Evolutionary conservation across 2,113 vertebrate species (phyloP).

Genomic region (Indicator indicator): DNA sequence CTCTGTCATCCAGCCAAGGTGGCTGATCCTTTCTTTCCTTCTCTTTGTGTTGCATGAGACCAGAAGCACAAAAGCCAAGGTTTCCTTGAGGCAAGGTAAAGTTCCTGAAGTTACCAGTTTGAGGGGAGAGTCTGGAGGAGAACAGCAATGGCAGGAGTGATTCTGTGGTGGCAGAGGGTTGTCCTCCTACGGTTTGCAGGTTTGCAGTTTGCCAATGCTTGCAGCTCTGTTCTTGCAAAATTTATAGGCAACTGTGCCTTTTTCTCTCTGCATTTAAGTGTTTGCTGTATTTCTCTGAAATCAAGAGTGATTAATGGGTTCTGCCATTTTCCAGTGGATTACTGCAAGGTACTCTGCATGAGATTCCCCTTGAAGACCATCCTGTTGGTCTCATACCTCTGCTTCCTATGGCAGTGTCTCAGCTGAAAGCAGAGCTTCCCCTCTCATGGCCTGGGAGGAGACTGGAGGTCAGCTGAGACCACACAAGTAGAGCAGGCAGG

Average conservation of each 20-base stretch:
- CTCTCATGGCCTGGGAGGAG: background rate
- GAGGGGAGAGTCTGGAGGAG: background rate
- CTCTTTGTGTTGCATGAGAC: background rate
- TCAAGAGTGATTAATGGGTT: background rate
- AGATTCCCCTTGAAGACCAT: background rate
- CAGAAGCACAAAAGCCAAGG: background rate
- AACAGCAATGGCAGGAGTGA: background rate
- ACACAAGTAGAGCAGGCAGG: background rate
- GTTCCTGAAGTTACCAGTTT: background rate
- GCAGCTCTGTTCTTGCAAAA: background rate
- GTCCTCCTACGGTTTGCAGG: background rate
- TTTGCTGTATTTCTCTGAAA: constrained; percentile 14
- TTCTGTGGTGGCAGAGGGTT: background rate
- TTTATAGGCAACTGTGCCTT: background rate
- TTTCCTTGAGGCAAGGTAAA: background rate
- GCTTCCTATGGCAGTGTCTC: background rate
- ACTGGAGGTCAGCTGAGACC: background rate
- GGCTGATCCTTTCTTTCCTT: background rate
- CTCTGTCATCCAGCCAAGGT: background rate
- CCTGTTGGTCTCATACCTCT: background rate
- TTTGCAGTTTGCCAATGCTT: background rate
- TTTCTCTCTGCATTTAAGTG: background rate
- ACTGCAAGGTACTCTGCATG: background rate
- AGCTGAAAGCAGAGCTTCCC: background rate
- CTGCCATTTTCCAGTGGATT: background rate